phyloP scores from a whole-genome alignment of 1,140 invertebrate species.

The Meloidogyne exigua region DNA sequence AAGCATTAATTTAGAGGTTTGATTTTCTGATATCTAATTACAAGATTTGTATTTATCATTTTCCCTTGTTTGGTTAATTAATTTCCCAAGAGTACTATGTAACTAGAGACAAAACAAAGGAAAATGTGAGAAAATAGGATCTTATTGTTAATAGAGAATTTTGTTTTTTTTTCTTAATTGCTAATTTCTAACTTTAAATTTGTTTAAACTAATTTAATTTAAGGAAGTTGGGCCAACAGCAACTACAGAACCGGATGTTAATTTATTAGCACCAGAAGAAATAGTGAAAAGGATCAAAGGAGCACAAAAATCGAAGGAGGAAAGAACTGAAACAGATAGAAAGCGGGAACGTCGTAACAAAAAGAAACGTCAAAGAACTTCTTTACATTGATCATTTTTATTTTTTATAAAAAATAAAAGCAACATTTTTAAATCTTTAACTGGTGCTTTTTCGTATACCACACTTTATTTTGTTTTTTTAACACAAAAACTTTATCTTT shows the following conservation, averaged over 20 bases:
- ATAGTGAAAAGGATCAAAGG: slow-evolving; percentile 75
- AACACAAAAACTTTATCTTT: no score
- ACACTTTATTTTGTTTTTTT: no score
- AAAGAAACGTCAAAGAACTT: slow-evolving; percentile 73
- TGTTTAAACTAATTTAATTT: not conserved
- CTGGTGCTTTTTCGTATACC: no score
- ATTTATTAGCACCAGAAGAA: slow-evolving; percentile 88
- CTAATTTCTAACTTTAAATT: no score
- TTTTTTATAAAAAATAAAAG: not conserved
- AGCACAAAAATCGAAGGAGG: slow-evolving; percentile 75
- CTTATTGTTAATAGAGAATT: no score
- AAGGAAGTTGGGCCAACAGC: slow-evolving; percentile 82
- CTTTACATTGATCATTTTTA: not conserved
- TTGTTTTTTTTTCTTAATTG: no score
- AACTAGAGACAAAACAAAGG: no score
- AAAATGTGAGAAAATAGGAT: no score
- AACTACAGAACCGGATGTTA: slow-evolving; percentile 73
- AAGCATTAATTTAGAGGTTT: slow-evolving; percentile 79
- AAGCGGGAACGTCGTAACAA: slow-evolving; percentile 83
- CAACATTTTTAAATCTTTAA: no score
- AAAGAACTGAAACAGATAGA: slow-evolving; percentile 80
- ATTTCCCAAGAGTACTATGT: no score
- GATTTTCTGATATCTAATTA: not conserved
- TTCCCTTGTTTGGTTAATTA: no score
- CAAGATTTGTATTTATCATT: not conserved